Base-by-base conservation (phyloP, 2,888 invertebrate genomes). In the Ennomos fuscantarius region DNA sequence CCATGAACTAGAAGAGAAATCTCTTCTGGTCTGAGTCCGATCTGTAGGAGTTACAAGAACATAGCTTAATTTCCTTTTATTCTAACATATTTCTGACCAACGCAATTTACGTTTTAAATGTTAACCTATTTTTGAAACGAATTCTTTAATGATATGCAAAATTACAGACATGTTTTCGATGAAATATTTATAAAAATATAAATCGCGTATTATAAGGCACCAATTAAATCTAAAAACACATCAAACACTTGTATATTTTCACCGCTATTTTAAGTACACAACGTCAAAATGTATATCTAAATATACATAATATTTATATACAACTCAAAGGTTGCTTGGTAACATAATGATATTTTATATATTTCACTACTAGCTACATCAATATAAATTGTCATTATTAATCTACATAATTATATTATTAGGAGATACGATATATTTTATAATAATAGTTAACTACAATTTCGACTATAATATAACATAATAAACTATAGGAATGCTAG, bases 401-500 rank as follows among this genome's bases (percentile, higher is more conserved):
- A 12, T 13, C 11, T 39, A 46, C 33, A 48, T 9, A 42, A 3
- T 24, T 24, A 2, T 24, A 24, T 24, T 24, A 24, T 24, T 54
- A 49, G 9, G 42, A 43, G 43, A 55, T 50, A 50, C 12, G 44
- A 45, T 50, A 55, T 55, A 63, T 63, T 67, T 63, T 69, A 63
- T 56, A 66, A 60, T 42, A 52, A 48, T 54, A 62, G 58, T 59
- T 63, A 52, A 60, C 68, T 65, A 69, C 69, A 66, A 64, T 63
- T 55, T 69, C 57, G 61, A 67, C 64, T 66, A 70, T 64, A 66
- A 68, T 64, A 68, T 73, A 79, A 78, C 73, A 66, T 66, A 72
- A 69, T 73, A 74, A 69, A 73, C 72, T 82, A 84, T 71, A 82
- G 86, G 86, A 86, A 86, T 87, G 86, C 80, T 79, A 73, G 61